Evolutionary conservation across 2,113 vertebrate genomes (phyloP), one percentile per base, ranked within the genome.

Genomic region (Pseudorectes ferrugineus): DNA sequence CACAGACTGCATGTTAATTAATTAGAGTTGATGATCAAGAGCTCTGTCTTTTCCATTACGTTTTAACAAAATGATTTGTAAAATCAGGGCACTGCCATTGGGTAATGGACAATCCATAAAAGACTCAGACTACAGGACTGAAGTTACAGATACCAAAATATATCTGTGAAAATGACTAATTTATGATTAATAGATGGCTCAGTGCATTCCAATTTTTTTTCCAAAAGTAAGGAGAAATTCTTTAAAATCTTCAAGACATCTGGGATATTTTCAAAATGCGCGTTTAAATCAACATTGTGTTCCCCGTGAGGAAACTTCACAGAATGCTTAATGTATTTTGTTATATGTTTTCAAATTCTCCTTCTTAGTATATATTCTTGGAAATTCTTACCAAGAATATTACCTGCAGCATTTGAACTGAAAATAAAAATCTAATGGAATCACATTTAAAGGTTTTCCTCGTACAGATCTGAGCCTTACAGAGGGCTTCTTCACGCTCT

Each of bases 1-100:
- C 62, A 75, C 45, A 74, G 89, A 67, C 88, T 78, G 58, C 61
- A 92, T 88, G 70, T 79, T 96, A 95, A 96, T 97, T 89, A 97
- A 94, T 91, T 84, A 81, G 86, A 78, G 48, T 79, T 92, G 82
- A 92, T 89, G 93, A 94, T 89, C 90, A 94, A 92, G 63, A 94
- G 43, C 33, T 94, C 76, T 81, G 88, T 86, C 68, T 93, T 95
- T 93, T 92, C 83, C 83, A 93, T 97, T 92, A 88, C 7, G 38
- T 82, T 62, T 83, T 95, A 80, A 66, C 88, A 65, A 90, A 90
- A 74, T 87, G 63, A 95, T 84, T 23, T 78, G 52, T 58, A 80
- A 91, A 95, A 96, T 82, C 58, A 83, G 51, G 88, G 55, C 83
- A 89, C 66, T 73, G 40, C 73, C 67, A 94, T 33, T 86, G 67